Base-by-base conservation (phyloP, 2,888 invertebrate species). In the Thymelicus acteon region DNA sequence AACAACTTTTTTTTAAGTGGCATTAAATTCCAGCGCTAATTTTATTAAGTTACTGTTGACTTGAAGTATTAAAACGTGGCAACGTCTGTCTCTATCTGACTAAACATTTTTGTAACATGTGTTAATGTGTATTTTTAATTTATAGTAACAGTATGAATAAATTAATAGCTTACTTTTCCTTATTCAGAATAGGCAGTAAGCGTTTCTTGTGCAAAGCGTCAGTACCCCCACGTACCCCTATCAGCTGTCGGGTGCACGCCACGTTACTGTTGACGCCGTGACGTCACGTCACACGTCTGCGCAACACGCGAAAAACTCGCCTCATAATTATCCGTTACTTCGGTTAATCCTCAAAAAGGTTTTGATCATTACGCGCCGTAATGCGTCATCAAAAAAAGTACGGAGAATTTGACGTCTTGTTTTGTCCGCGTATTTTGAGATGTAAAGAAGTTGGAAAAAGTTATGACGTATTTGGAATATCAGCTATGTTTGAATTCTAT, bases 141-240 rank as follows among this genome's bases (percentile, higher is more conserved):
- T 5, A 31, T 31, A 31, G 31, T 31, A 31, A 31, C 5, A 31
- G 5, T 12, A 44, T 44, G 12, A 44, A 44, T 44, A 44, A 12
- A 44, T 12, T 44, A 44, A 5, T 39, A 60, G 37, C 8, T 37
- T 31, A 10, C 24, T 47, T 47, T 47, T 47, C 24, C 12, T 47
- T 61, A 61, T 8, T 44, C 52, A 60, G 60, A 64, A 70, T 64
- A 70, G 49, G 70, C 39, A 49, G 48, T 39, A 19, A 19, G 49
- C 69, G 39, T 64, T 70, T 64, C 64, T 64, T 64, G 15, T 58
- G 74, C 74, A 78, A 74, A 78, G 76, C 80, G 82, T 81, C 82
- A 82, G 78, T 86, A 90, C 90, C 91, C 90, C 90, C 84, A 89
- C 91, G 78, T 86, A 90, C 90, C 91, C 90, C 90, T 84, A 89